phyloP scores from a whole-genome alignment of 2,113 vertebrate genomes.

The Gymnarchus niloticus region DNA sequence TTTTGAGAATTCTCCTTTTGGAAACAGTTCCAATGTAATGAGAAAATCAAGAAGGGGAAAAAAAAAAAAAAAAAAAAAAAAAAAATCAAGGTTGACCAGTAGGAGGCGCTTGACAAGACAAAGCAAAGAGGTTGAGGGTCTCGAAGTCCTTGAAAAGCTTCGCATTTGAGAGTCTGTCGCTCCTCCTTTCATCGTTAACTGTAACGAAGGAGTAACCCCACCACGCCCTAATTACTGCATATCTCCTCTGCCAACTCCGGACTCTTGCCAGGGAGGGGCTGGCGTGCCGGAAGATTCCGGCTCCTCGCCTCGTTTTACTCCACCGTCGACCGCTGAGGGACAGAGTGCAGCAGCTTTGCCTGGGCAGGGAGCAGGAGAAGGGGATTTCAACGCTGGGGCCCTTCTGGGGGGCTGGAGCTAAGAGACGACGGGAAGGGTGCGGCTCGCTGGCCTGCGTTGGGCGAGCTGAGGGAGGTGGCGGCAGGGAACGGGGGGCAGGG shows the following conservation, averaged over 20 bases:
- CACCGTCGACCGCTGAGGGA: slow-evolving; percentile 1
- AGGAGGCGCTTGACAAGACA: not conserved
- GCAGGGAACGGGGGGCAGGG: slow-evolving; percentile 9
- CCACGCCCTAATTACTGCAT: not conserved
- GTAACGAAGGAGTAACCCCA: not conserved
- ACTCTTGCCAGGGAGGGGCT: not conserved
- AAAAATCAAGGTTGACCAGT: not conserved
- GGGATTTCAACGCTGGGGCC: not conserved
- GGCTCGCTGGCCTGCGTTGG: slow-evolving; percentile 1
- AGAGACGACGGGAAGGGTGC: slow-evolving; percentile 11
- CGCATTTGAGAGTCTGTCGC: not conserved
- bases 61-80: not conserved
- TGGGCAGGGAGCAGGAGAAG: slow-evolving; percentile 1
- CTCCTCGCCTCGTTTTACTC: not conserved
- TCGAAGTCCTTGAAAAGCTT: slow-evolving; percentile 8
- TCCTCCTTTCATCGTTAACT: not conserved
- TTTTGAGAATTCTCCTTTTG: not conserved
- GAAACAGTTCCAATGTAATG: too few relatives aligned
- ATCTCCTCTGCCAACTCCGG: not conserved
- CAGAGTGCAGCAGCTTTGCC: not conserved
- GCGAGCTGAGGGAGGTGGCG: slow-evolving; percentile 12
- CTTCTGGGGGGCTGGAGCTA: not conserved
- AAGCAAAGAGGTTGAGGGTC: slow-evolving; percentile 12
- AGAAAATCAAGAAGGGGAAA: not conserved
- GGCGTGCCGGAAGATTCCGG: not conserved